These are phyloP conservation scores for Ormia ochracea DNA, from an alignment of 2,888 invertebrate genomes.

Conservation along the genomic window DNA sequence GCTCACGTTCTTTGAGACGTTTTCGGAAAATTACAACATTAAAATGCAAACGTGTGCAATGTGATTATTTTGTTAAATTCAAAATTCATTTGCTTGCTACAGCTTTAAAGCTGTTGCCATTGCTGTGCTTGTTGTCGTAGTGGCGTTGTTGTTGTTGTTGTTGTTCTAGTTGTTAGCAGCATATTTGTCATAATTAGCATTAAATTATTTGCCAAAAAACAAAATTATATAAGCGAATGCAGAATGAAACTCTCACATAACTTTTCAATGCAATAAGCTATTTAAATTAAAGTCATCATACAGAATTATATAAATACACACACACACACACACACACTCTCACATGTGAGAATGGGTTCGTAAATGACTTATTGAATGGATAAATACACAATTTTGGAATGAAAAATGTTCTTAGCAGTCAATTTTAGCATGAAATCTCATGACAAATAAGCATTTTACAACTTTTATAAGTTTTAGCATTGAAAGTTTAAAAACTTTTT, in stretches of 20 bases:
- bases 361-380: too few species aligned
- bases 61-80: conserved; percentile 58
- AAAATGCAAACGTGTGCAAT: conserved; percentile 61
- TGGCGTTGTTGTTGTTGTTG: too few species aligned
- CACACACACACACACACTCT: too few species aligned
- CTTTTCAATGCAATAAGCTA: conserved; percentile 2
- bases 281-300: not conserved
- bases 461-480: too few species aligned
- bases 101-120: not conserved
- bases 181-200: conserved; percentile 59
- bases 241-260: not conserved
- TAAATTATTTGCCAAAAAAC: conserved; percentile 44
- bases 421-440: too few species aligned
- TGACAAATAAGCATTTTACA: too few species aligned
- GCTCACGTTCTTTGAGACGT: conserved; percentile 60
- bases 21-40: conserved; percentile 61
- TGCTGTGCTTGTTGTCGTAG: not conserved
- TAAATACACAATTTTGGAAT: too few species aligned
- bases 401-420: too few species aligned
- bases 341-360: too few species aligned
- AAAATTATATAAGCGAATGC: not conserved
- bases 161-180: conserved; percentile 4
- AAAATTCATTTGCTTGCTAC: conserved; percentile 48
- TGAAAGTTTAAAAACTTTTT: too few species aligned
- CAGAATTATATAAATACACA: not conserved